Conservation (phyloP, 2,797 vertebrate species). For the Falco rusticolus region DNA sequence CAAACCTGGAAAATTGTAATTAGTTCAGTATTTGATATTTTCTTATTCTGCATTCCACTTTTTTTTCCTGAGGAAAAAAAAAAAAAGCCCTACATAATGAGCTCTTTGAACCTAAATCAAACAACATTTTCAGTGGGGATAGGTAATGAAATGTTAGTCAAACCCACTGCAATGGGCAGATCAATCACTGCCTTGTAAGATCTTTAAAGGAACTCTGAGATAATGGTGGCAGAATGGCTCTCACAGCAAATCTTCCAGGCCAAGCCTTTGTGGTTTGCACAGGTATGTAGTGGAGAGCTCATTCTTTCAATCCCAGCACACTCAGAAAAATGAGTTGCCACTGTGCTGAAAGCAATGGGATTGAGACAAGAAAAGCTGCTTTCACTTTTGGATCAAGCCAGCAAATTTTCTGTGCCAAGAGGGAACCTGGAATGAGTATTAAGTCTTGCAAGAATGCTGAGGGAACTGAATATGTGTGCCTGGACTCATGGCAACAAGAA, state of each 20-base stretch:
- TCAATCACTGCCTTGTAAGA: slow-evolving; percentile 55
- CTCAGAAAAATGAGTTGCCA: background rate
- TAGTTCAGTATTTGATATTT: slow-evolving; percentile 52
- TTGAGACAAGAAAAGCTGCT: slow-evolving; percentile 54
- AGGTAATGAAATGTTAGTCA: slow-evolving; percentile 62
- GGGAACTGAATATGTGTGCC: slow-evolving; percentile 32
- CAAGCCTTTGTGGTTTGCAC: background rate
- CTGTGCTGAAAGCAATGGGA: slow-evolving; percentile 22
- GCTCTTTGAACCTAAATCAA: slow-evolving; percentile 69
- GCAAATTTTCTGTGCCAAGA: slow-evolving; percentile 49
- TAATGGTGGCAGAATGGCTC: background rate
- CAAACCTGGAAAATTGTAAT: slow-evolving; percentile 58
- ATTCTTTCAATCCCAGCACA: background rate
- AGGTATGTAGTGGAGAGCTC: background rate
- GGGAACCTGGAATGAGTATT: slow-evolving; percentile 60
- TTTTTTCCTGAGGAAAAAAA: slow-evolving; percentile 2
- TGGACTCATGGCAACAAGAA: slow-evolving; percentile 45
- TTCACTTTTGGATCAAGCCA: slow-evolving; percentile 43
- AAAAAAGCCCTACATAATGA: slow-evolving; percentile 44
- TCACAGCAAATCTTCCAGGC: background rate
- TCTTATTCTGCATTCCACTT: slow-evolving; percentile 26
- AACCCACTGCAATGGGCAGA: slow-evolving; percentile 35
- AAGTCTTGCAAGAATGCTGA: slow-evolving; percentile 46
- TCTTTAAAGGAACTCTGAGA: slow-evolving; percentile 2
- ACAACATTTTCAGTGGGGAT: slow-evolving; percentile 61